Conservation (phyloP, 1,140 invertebrate species). For the Acromyrmex echinatior region DNA sequence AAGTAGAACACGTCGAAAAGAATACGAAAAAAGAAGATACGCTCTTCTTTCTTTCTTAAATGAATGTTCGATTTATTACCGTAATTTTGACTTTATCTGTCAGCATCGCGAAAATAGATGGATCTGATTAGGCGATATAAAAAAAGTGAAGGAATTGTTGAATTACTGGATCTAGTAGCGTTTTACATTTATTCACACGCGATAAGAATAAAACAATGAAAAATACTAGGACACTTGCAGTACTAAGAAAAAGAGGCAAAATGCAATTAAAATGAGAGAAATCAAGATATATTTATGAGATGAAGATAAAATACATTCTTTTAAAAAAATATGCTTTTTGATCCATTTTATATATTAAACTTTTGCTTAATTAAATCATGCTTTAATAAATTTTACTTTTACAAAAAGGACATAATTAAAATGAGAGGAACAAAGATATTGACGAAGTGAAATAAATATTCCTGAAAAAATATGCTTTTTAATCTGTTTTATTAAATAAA, state of each 20-base stretch:
- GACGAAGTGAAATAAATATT: neutral
- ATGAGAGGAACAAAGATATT: neutral
- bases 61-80: slow-evolving; percentile 8
- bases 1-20: neutral
- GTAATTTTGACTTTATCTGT: slow-evolving; percentile 7
- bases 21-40: neutral
- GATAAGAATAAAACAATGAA: neutral
- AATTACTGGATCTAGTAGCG: neutral
- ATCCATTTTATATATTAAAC: neutral
- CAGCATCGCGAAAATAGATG: neutral
- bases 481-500: neutral
- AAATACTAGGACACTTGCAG: neutral
- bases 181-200: neutral
- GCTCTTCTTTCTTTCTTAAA: neutral
- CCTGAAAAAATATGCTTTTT: neutral
- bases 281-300: neutral
- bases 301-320: neutral
- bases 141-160: neutral
- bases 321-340: neutral
- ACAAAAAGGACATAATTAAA: neutral
- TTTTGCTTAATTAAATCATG: neutral
- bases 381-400: neutral
- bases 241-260: neutral
- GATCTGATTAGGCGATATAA: neutral
- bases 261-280: neutral